These are phyloP conservation scores for Ptilorrhoa leucosticta DNA, from an alignment of 2,113 vertebrate genomes.

Conservation along the genomic window DNA sequence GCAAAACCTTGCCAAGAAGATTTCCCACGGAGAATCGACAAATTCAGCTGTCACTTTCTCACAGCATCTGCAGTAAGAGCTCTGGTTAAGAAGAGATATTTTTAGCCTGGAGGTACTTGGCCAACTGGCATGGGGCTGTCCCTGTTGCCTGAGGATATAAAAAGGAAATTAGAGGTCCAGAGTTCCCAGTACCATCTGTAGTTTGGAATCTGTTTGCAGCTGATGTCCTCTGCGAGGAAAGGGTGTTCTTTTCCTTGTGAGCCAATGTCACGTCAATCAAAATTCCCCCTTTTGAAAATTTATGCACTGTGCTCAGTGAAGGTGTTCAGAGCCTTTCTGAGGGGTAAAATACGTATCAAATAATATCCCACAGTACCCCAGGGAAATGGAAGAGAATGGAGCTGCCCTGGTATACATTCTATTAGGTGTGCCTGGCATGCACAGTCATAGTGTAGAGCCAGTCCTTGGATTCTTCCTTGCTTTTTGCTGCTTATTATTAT, in stretches of 20 bases:
- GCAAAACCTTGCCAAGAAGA: constrained; percentile 6
- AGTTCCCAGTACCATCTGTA: not conserved
- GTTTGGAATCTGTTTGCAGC: not conserved
- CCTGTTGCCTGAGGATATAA: not conserved
- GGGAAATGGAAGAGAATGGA: not conserved
- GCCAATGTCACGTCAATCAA: not conserved
- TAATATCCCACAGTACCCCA: not conserved
- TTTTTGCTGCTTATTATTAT: constrained; percentile 7
- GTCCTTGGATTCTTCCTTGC: not conserved
- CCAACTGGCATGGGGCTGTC: not conserved
- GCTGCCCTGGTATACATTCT: not conserved
- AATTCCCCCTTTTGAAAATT: not conserved
- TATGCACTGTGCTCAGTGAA: not conserved
- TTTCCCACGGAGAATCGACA: not conserved
- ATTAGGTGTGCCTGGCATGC: not conserved
- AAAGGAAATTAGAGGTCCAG: not conserved
- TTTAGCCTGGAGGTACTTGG: not conserved
- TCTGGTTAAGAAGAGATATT: not conserved
- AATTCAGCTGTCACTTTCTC: constrained; percentile 11
- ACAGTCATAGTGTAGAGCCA: not conserved
- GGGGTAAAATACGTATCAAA: not conserved
- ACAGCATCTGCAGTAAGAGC: not conserved
- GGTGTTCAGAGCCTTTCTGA: not conserved
- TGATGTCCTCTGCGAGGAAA: not conserved
- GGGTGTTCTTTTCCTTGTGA: not conserved